phyloP scores from a whole-genome alignment of 2,888 invertebrate genomes.

The Drosophila lacicola region DNA sequence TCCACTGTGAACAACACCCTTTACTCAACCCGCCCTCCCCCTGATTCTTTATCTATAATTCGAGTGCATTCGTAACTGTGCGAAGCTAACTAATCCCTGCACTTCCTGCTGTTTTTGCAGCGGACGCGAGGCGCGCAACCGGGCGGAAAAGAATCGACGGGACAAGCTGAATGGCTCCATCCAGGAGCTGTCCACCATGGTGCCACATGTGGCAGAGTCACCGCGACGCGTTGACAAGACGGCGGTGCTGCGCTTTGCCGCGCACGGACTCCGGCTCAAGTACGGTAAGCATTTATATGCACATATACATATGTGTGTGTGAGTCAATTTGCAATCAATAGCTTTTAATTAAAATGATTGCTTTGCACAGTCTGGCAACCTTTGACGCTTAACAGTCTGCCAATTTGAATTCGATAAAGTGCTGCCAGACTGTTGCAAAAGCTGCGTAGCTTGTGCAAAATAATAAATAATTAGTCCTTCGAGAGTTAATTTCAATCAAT shows the following conservation, averaged over 20 bases:
- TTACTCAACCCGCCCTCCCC: background rate
- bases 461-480: no score
- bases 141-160: constrained; percentile 95
- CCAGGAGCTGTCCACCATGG: constrained; percentile 91
- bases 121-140: constrained; percentile 92
- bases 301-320: background rate
- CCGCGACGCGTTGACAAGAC: constrained; percentile 96
- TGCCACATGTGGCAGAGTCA: constrained; percentile 93
- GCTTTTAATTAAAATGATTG: no score
- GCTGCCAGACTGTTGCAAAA: constrained; percentile 1
- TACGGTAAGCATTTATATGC: constrained; percentile 85
- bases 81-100: constrained; percentile 28
- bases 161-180: constrained; percentile 95
- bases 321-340: no score
- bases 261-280: constrained; percentile 93
- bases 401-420: background rate
- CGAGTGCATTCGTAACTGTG: constrained; percentile 25
- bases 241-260: constrained; percentile 93
- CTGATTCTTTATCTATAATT: constrained; percentile 14
- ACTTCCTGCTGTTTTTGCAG: constrained; percentile 85
- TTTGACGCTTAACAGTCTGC: background rate
- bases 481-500: no score
- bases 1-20: background rate
- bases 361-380: background rate
- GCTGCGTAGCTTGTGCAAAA: no score